phyloP scores from a whole-genome alignment of 2,797 vertebrate genomes.

The Peromyscus nudipes region DNA sequence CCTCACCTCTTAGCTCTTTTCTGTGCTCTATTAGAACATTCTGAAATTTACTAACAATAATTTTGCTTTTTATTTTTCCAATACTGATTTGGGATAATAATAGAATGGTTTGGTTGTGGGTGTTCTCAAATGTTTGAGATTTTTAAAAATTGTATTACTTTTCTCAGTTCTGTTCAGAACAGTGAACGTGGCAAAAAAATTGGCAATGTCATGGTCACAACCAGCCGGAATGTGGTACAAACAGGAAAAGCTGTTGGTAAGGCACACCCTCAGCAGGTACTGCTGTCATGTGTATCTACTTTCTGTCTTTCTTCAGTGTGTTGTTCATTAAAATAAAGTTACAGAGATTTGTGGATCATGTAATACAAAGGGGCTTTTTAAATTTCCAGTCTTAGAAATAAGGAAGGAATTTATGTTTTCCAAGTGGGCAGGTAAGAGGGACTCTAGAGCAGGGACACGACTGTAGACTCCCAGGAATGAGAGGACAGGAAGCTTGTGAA shows the following conservation, averaged over 20 bases:
- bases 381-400: neutral
- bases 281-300: neutral
- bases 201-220: constrained; percentile 96
- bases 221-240: constrained; percentile 96
- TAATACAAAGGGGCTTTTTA: neutral
- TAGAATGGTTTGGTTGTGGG: neutral
- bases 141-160: constrained; percentile 50
- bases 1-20: neutral
- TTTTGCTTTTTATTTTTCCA: constrained; percentile 13
- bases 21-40: neutral
- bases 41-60: constrained; percentile 18
- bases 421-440: neutral
- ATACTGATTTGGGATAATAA: neutral
- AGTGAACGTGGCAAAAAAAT: constrained; percentile 98
- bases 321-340: constrained; percentile 7
- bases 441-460: neutral
- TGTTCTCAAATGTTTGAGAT: neutral
- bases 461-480: neutral
- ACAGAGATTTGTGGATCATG: neutral
- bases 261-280: constrained; percentile 56
- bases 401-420: neutral
- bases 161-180: constrained; percentile 96
- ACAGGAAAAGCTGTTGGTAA: constrained; percentile 97
- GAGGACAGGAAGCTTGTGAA: constrained; percentile 4
- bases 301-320: neutral